phyloP scores from a whole-genome alignment of 2,888 invertebrate genomes.

The Oligia fasciuncula region DNA sequence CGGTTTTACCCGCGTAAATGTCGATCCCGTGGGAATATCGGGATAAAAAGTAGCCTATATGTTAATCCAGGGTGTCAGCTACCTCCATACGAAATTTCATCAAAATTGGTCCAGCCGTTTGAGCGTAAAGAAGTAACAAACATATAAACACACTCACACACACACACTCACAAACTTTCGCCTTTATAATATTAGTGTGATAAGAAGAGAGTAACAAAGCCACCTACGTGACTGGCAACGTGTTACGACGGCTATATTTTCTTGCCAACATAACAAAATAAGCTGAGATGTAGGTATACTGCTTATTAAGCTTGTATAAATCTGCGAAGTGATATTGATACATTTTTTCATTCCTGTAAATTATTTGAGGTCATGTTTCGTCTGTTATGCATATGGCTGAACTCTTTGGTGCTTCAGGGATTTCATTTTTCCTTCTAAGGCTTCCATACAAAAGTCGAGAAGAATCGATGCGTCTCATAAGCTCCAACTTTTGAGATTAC shows the following conservation, averaged over 20 bases:
- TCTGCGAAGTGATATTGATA: conserved; percentile 20
- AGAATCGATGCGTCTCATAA: conserved; percentile 74
- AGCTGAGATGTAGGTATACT: conserved; percentile 28
- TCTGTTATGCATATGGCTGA: conserved; percentile 35
- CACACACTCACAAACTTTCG: too few species aligned
- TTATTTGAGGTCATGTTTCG: conserved; percentile 31
- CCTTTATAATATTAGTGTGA: too few species aligned
- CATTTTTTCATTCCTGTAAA: conserved; percentile 26
- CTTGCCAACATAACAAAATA: conserved; percentile 26
- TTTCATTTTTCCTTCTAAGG: conserved; percentile 66
- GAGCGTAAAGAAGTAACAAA: too few species aligned
- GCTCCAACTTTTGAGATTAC: conserved; percentile 65
- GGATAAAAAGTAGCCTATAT: too few species aligned
- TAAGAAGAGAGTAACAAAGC: conserved; percentile 43
- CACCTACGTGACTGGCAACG: conserved; percentile 40
- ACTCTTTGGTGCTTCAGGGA: conserved; percentile 58
- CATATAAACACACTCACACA: too few species aligned
- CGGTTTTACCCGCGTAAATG: too few species aligned
- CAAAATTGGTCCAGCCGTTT: too few species aligned
- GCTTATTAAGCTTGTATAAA: conserved; percentile 31
- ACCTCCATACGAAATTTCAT: too few species aligned
- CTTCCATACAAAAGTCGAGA: conserved; percentile 65
- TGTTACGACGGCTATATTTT: conserved; percentile 48
- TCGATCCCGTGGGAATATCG: too few species aligned
- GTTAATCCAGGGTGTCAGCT: too few species aligned